Evolutionary conservation across 2,888 invertebrate species (phyloP).

Genomic region (Heliconius erato): DNA sequence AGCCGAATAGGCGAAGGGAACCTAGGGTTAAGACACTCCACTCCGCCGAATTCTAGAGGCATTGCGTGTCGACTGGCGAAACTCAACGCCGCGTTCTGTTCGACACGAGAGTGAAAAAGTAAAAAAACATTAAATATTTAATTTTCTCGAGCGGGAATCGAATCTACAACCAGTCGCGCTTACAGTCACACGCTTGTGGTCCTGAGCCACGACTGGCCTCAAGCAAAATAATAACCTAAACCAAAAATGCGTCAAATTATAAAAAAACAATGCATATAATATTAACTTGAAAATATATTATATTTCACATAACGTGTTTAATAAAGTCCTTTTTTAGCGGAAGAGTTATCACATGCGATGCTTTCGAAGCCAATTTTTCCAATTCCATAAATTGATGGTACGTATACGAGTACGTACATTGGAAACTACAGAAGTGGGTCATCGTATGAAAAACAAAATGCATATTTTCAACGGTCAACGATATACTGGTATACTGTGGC

Average conservation of each 20-base stretch:
- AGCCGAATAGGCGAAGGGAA: too few relatives aligned
- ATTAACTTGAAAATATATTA: background rate
- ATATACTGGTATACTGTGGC: background rate
- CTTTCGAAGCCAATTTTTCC: constrained; percentile 44
- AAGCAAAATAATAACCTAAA: too few relatives aligned
- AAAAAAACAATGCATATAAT: background rate
- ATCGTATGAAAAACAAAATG: constrained; percentile 46
- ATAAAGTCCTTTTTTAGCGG: constrained; percentile 20
- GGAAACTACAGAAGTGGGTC: constrained; percentile 41
- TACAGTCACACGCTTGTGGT: too few relatives aligned
- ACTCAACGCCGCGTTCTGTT: background rate
- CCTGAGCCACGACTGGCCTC: too few relatives aligned
- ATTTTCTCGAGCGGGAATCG: too few relatives aligned
- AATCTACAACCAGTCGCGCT: too few relatives aligned
- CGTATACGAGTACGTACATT: constrained; percentile 15
- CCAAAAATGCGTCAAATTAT: too few relatives aligned
- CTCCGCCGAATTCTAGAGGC: too few relatives aligned
- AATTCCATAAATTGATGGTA: constrained; percentile 47
- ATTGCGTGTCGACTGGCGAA: background rate
- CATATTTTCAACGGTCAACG: constrained; percentile 37
- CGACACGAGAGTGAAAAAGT: background rate
- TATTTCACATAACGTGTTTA: background rate
- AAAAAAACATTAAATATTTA: too few relatives aligned
- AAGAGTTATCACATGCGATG: constrained; percentile 34
- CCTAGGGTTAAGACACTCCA: too few relatives aligned